Percentiles rank a stretch among this genome's conserved stretches.
phyloP scores from a whole-genome alignment of 35 echinoderm and acorn worm species.

The Chiridota heheva region DNA sequence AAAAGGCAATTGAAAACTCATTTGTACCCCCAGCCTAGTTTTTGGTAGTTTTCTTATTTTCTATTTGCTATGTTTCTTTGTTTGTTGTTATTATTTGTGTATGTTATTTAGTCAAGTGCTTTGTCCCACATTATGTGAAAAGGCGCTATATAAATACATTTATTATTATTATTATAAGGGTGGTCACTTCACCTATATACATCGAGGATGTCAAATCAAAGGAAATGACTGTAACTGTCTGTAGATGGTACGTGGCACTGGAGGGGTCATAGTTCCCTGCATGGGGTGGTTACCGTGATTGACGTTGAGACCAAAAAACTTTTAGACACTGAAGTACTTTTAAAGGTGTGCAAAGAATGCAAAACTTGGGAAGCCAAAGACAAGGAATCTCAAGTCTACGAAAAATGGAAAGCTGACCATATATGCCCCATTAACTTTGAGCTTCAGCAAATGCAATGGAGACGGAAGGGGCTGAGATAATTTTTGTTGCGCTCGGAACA shows the following conservation, averaged over 20 bases:
- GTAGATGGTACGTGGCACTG: conserved; percentile 31
- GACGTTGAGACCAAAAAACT: not conserved
- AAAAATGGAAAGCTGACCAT: conserved; percentile 14
- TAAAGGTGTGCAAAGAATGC: conserved; percentile 7
- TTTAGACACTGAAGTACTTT: not conserved
- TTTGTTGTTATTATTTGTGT: too few relatives aligned
- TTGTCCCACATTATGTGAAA: too few relatives aligned
- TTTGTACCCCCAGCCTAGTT: too few relatives aligned
- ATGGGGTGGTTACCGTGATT: conserved; percentile 19
- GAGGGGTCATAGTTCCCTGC: not conserved
- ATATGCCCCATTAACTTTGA: not conserved
- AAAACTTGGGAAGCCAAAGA: not conserved
- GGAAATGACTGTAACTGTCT: too few relatives aligned
- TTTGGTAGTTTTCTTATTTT: too few relatives aligned
- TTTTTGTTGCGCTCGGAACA: not conserved
- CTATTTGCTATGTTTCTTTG: too few relatives aligned
- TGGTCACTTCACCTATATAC: too few relatives aligned
- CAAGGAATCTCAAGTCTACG: not conserved
- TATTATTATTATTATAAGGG: too few relatives aligned
- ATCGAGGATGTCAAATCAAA: too few relatives aligned
- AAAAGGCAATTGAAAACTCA: too few relatives aligned
- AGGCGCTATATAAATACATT: too few relatives aligned
- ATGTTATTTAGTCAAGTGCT: too few relatives aligned
- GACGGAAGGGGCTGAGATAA: not conserved
- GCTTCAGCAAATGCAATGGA: conserved; percentile 20